These are phyloP conservation scores for Thamnophis sirtalis DNA, from an alignment of 2,113 vertebrate genomes.

Conservation along the genomic window DNA sequence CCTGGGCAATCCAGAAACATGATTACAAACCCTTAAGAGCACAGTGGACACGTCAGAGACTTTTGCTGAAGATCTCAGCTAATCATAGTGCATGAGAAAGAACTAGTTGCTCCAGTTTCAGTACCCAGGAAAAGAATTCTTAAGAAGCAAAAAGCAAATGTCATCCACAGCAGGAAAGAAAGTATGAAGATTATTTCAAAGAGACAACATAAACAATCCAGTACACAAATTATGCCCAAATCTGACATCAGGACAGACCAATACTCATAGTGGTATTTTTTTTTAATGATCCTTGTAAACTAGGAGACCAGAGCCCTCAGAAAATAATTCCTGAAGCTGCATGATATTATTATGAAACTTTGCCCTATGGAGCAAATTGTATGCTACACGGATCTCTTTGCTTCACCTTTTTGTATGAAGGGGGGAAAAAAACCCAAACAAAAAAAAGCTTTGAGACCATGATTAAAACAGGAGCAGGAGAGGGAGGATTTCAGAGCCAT, in stretches of 20 bases:
- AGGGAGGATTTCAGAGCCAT: background rate
- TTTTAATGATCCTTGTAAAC: background rate
- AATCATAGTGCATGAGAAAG: background rate
- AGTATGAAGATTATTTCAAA: background rate
- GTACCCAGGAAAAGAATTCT: background rate
- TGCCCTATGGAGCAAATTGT: background rate
- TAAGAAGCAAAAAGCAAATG: background rate
- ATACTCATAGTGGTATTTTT: background rate
- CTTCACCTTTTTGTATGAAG: background rate
- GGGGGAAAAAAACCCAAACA: background rate
- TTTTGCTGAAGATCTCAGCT: background rate
- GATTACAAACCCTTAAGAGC: background rate
- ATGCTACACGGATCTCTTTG: conserved; percentile 44
- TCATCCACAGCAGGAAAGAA: background rate
- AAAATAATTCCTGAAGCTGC: conserved; percentile 11
- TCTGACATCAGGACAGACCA: too few relatives aligned
- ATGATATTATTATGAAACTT: background rate
- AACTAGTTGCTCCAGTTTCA: background rate
- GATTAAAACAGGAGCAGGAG: background rate
- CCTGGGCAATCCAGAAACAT: background rate
- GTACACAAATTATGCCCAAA: background rate
- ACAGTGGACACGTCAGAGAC: background rate
- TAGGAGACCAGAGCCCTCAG: background rate
- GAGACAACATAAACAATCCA: background rate
- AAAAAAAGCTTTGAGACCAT: conserved; percentile 18